A percentile compares a stretch with the other conserved stretches of the same genome.
Conservation (phyloP, 2,113 vertebrate genomes). For the Festucalex cinctus region DNA sequence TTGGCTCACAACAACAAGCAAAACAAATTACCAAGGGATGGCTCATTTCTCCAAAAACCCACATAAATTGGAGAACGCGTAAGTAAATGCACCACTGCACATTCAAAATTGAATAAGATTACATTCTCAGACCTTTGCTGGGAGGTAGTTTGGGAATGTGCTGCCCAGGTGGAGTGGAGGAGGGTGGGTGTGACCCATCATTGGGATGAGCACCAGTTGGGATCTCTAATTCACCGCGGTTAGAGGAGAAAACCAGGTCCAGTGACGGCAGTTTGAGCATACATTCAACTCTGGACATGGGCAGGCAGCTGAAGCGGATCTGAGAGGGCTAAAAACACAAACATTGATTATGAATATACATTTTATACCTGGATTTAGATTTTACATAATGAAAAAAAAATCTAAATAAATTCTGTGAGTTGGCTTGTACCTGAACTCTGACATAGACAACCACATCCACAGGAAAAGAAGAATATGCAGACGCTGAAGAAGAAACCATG, state of each 20-base stretch:
- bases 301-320: slow-evolving; percentile 97
- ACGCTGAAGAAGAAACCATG: slow-evolving; percentile 90
- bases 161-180: slow-evolving; percentile 72
- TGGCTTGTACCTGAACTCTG: slow-evolving; percentile 85
- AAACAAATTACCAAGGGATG: background rate
- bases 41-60: background rate
- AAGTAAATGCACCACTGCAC: background rate
- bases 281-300: slow-evolving; percentile 94
- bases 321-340: slow-evolving; percentile 84
- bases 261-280: slow-evolving; percentile 96
- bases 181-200: slow-evolving; percentile 69
- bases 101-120: background rate
- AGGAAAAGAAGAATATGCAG: slow-evolving; percentile 94
- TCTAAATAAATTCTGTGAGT: background rate
- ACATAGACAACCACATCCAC: slow-evolving; percentile 98
- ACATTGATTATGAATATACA: background rate
- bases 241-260: slow-evolving; percentile 97
- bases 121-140: slow-evolving; percentile 78
- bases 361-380: background rate
- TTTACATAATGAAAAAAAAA: background rate
- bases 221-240: slow-evolving; percentile 89
- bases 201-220: slow-evolving; percentile 70
- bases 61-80: background rate
- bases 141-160: slow-evolving; percentile 72
- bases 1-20: background rate